These are phyloP conservation scores for Drosophila imparisetae DNA, from an alignment of 2,888 invertebrate species.

Conservation along the genomic window DNA sequence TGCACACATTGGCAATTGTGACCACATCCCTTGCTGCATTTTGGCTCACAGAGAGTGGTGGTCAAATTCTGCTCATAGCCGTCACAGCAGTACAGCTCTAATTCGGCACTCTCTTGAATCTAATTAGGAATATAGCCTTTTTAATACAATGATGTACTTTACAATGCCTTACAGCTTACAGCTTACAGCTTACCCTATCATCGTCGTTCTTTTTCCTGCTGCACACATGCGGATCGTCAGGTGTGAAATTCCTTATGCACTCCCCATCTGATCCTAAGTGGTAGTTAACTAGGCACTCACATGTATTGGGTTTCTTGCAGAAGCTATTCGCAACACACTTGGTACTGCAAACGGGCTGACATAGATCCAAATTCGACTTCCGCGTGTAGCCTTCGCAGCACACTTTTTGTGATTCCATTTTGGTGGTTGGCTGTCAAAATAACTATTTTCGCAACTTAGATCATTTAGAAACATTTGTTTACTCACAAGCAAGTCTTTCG, in stretches of 20 bases:
- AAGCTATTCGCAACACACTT: conserved; percentile 54
- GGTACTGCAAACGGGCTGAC: conserved; percentile 55
- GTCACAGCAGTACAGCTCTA: conserved; percentile 21
- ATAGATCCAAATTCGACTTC: conserved; percentile 17
- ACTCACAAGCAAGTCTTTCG: not conserved
- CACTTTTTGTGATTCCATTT: not conserved
- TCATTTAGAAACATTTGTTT: not conserved
- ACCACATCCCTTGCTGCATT: conserved; percentile 1
- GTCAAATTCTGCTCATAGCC: conserved; percentile 23
- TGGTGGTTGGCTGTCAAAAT: not conserved
- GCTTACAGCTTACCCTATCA: conserved; percentile 12
- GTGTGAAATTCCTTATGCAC: not conserved
- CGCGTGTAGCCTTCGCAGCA: conserved; percentile 43
- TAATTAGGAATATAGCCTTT: not conserved
- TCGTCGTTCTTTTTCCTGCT: not conserved
- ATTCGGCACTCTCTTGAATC: conserved; percentile 2
- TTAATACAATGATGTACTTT: not conserved
- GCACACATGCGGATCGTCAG: conserved; percentile 27
- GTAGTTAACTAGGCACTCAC: conserved; percentile 58
- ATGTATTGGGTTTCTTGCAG: conserved; percentile 35
- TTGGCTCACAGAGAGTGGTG: conserved; percentile 7
- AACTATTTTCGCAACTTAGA: not conserved
- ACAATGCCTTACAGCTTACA: too few relatives aligned
- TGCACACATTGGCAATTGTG: conserved; percentile 1
- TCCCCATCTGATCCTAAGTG: not conserved